phyloP scores from a whole-genome alignment of 1,140 invertebrate genomes.

The Pemphigus obesinymphae region DNA sequence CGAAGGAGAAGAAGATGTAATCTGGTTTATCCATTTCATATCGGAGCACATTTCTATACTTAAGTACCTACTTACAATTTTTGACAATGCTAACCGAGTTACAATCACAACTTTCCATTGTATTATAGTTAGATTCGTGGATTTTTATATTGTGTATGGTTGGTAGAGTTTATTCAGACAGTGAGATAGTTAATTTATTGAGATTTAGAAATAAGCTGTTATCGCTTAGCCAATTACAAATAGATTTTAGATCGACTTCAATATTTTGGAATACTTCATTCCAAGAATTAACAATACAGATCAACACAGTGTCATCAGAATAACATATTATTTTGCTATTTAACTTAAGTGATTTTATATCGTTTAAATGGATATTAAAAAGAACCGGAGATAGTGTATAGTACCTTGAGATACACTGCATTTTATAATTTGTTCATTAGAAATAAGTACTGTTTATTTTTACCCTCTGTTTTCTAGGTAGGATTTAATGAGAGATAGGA shows the following conservation, averaged over 20 bases:
- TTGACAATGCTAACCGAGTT: too few relatives aligned
- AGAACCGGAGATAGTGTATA: background rate
- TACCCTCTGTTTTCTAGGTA: background rate
- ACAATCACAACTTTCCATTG: background rate
- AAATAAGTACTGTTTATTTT: background rate
- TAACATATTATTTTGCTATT: constrained; percentile 3
- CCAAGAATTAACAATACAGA: background rate
- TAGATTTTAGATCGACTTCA: too few relatives aligned
- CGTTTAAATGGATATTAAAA: too few relatives aligned
- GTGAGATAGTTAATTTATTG: background rate
- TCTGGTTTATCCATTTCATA: too few relatives aligned
- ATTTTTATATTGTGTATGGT: too few relatives aligned
- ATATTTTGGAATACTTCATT: too few relatives aligned
- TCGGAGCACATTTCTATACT: too few relatives aligned
- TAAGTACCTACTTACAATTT: too few relatives aligned
- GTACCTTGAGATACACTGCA: background rate
- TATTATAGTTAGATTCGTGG: background rate
- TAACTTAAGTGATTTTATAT: background rate
- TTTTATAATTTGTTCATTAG: background rate
- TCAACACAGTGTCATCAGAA: background rate
- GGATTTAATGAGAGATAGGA: background rate
- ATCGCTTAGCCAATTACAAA: too few relatives aligned
- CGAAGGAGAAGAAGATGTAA: too few relatives aligned
- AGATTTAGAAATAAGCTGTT: too few relatives aligned
- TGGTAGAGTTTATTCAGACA: background rate